phyloP scores from a whole-genome alignment of 2,888 invertebrate genomes.

The Tiliacea citrago region DNA sequence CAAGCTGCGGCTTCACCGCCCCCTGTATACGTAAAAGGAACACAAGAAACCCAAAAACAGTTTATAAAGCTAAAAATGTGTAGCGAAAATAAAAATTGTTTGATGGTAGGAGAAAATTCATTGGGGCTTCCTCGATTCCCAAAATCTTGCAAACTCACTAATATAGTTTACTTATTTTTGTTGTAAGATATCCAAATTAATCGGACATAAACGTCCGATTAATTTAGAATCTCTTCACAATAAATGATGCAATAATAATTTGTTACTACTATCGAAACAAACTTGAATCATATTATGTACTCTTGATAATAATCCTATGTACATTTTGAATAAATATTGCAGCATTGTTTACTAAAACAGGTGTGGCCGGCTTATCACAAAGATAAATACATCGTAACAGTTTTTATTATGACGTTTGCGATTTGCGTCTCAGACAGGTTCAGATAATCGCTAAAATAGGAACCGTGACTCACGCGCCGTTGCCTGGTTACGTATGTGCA shows the following conservation, averaged over 20 bases:
- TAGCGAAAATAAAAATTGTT: not conserved
- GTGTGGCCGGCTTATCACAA: conserved; percentile 21
- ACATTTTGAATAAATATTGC: conserved; percentile 47
- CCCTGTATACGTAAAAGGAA: conserved; percentile 58
- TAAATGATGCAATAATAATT: conserved; percentile 35
- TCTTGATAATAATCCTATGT: too few relatives aligned
- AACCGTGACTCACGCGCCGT: conserved; percentile 75
- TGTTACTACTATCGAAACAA: conserved; percentile 20
- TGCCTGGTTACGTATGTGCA: conserved; percentile 87
- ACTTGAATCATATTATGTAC: too few relatives aligned
- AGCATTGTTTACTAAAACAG: conserved; percentile 32
- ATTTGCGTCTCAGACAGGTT: not conserved
- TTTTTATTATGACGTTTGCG: conserved; percentile 8
- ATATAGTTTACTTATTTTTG: not conserved
- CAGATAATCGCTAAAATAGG: conserved; percentile 11
- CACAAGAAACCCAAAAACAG: not conserved
- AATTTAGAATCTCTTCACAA: conserved; percentile 2
- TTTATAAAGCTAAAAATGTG: not conserved
- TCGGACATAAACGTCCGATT: too few relatives aligned
- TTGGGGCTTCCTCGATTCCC: too few relatives aligned
- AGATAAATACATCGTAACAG: conserved; percentile 4
- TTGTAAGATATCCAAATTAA: too few relatives aligned
- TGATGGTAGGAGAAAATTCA: not conserved
- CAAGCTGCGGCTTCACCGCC: conserved; percentile 86
- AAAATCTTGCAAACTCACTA: conserved; percentile 4